Base-by-base conservation (phyloP, 1,140 invertebrate genomes). In the Platyscapa corneri region DNA sequence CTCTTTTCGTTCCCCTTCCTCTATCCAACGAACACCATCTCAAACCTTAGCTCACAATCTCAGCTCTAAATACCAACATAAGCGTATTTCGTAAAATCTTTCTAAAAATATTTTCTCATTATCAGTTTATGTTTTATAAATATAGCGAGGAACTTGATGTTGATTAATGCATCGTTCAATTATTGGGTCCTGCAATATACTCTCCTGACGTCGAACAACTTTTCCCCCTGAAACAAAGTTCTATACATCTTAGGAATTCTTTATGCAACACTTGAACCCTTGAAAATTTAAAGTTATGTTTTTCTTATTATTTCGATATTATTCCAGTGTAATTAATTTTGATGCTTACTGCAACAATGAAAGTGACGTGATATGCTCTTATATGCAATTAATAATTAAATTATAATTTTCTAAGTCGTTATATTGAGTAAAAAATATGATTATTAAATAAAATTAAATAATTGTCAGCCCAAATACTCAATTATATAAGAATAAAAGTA, bases 181-280 rank as follows among this genome's bases (percentile, higher is more conserved):
- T 37, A 79, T 67, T 83, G 53, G 3, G 16, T 85, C 30, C 77
- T 75, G n/a, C 32, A 56, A 46, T 74, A 60, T 18, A 85, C 53
- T 85, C 84, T 82, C 42, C 75, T 30, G 27, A 78, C 23, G 76
- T 64, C 89, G 91, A 91, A 88, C 88, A 91, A 91, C 91, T 91
- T 91, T 91, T 91, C 88, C 90, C 91, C 90, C 88, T 88, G 83
- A 83, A 83, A 83, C 81, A 83, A 82, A 82, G 14, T 67, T 30
- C n/a, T n/a, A n/a, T n/a, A n/a, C n/a, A n/a, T n/a, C n/a, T 32
- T 67, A 56, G 42, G 82, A 67, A 76, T 46, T 77, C 65, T 56
- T 27, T 37, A 34, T 16, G 53, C 16, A 49, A 46, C 5, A 7
- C 12, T 46, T 46, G n/a, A n/a, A n/a, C n/a, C n/a, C n/a, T n/a